Percentiles rank a stretch among this genome's conserved stretches.
These are phyloP conservation scores for Sebastes alutus DNA, from an alignment of 2,797 vertebrate genomes.

Conservation along the genomic window DNA sequence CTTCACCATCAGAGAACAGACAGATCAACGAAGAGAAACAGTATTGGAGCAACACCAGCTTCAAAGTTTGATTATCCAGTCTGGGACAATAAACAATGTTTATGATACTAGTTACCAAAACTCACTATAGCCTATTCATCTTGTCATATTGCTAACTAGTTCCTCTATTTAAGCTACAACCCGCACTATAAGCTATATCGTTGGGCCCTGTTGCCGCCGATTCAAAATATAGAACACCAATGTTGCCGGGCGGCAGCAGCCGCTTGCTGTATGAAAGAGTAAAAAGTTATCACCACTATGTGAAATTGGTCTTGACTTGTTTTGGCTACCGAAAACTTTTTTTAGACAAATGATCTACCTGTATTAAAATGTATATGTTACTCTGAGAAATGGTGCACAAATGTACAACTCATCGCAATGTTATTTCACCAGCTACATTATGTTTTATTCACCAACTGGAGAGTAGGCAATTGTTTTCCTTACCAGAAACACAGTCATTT, in stretches of 20 bases:
- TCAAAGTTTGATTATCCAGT: no score
- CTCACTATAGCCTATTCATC: not conserved
- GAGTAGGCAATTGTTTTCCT: not conserved
- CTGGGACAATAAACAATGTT: not conserved
- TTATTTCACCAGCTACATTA: not conserved
- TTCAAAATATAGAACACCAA: not conserved
- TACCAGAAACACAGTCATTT: slow-evolving; percentile 1
- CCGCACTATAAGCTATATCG: not conserved
- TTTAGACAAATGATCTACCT: not conserved
- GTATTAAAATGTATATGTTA: not conserved
- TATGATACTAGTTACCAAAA: not conserved
- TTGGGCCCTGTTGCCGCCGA: not conserved
- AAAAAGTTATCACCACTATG: not conserved
- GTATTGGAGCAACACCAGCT: not conserved
- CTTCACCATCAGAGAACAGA: not conserved
- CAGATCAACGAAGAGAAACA: not conserved
- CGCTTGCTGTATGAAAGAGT: not conserved
- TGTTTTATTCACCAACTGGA: slow-evolving; percentile 28
- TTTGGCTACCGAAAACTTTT: not conserved
- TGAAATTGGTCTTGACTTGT: not conserved
- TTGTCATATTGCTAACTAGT: not conserved
- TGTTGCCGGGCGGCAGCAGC: not conserved
- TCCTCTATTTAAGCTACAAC: not conserved
- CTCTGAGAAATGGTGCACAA: not conserved
- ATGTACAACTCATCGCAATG: not conserved